Evolutionary conservation across 2,797 vertebrate genomes (phyloP).

Genomic region (Cossypha dichroa): DNA sequence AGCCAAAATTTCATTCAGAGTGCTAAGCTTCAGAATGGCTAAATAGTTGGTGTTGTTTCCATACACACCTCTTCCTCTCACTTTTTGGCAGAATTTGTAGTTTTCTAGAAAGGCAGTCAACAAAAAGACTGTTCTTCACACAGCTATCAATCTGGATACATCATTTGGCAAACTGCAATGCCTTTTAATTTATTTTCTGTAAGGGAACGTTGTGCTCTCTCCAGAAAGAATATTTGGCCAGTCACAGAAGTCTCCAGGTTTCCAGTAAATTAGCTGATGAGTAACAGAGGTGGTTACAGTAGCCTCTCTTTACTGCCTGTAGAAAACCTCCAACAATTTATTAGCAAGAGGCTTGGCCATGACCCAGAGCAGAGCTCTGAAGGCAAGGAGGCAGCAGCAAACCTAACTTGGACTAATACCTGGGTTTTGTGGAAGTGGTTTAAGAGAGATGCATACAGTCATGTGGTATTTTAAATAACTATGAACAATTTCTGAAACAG

Average conservation of each 20-base stretch:
- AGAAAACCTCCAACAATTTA: not conserved
- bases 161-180: not conserved
- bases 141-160: not conserved
- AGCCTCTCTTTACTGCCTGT: not conserved
- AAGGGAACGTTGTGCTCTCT: not conserved
- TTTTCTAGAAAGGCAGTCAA: not conserved
- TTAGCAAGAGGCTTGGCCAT: not conserved
- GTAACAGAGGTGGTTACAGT: not conserved
- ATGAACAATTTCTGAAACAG: not conserved
- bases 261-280: not conserved
- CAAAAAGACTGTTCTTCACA: not conserved
- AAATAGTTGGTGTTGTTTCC: not conserved
- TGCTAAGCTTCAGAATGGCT: not conserved
- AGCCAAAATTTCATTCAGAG: not conserved
- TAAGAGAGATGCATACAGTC: not conserved
- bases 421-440: not conserved
- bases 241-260: not conserved
- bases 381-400: not conserved
- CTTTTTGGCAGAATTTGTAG: not conserved
- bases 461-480: not conserved
- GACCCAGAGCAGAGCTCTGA: not conserved
- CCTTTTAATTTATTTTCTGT: not conserved
- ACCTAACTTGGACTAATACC: not conserved
- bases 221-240: not conserved
- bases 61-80: not conserved